Conservation (phyloP, 1,140 invertebrate genomes). For the Drosophila suzukii region DNA sequence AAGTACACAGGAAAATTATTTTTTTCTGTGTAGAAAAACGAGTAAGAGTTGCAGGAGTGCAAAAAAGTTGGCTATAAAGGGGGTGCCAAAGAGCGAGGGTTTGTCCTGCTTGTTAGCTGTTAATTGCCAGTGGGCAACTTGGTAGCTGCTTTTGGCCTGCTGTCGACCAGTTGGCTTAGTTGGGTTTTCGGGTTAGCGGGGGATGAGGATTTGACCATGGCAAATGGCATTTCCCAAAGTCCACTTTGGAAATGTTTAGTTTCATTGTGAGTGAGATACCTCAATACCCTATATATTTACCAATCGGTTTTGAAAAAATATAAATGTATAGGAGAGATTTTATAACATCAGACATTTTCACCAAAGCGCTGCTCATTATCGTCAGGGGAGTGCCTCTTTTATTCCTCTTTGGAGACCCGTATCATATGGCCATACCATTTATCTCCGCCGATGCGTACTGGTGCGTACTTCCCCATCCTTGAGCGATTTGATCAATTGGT, state of each 20-base stretch:
- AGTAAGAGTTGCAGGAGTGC: not conserved
- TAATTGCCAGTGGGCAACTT: constrained; percentile 39
- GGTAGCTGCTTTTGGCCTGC: constrained; percentile 21
- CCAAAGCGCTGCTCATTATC: not conserved
- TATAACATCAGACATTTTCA: not conserved
- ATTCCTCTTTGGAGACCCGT: not conserved
- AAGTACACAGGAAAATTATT: not conserved
- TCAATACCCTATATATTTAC: not conserved
- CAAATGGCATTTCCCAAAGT: constrained; percentile 12
- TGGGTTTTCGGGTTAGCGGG: not conserved
- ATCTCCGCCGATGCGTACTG: constrained; percentile 16
- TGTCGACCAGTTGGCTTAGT: constrained; percentile 23
- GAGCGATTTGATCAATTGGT: constrained; percentile 53
- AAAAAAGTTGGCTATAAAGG: constrained; percentile 2
- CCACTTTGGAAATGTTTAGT: not conserved
- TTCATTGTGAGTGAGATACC: not conserved
- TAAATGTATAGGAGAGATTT: not conserved
- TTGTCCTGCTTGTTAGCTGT: constrained; percentile 40
- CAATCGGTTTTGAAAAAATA: not conserved
- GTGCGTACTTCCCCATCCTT: constrained; percentile 6
- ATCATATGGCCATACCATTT: constrained; percentile 18
- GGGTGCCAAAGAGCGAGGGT: not conserved
- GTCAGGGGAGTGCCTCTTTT: not conserved
- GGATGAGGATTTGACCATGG: not conserved
- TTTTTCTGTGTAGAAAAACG: constrained; percentile 1